Evolutionary conservation across 1,140 invertebrate species (phyloP).

Genomic region (Drosophila busckii): DNA sequence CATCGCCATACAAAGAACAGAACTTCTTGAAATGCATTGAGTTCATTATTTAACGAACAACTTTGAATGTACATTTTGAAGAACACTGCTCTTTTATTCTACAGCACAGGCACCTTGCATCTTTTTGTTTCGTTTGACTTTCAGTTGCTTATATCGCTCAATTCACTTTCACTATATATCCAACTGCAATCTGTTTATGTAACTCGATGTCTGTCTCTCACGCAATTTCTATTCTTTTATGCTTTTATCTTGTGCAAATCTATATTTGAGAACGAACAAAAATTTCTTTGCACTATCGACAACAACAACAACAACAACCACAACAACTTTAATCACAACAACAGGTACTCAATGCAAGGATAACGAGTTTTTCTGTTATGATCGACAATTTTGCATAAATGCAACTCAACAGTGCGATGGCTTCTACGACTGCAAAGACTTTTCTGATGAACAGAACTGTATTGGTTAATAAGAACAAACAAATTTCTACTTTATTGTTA

Average conservation of each 20-base stretch:
- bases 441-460: constrained; percentile 94
- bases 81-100: no score
- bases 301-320: constrained; percentile 1
- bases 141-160: neutral
- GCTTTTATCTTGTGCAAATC: constrained; percentile 10
- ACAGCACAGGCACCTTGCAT: no score
- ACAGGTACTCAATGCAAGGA: constrained; percentile 79
- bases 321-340: neutral
- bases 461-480: constrained; percentile 79
- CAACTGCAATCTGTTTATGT: neutral
- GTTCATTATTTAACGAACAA: no score
- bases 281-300: constrained; percentile 23
- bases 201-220: constrained; percentile 22
- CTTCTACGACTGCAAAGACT: constrained; percentile 92
- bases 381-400: constrained; percentile 84
- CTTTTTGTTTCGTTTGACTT: no score
- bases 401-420: constrained; percentile 88
- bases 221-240: constrained; percentile 16
- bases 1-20: no score
- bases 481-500: neutral
- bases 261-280: constrained; percentile 7
- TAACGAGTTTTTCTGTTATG: constrained; percentile 83
- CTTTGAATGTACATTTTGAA: no score
- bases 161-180: neutral
- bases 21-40: no score